Evolutionary conservation across 30 jellyfish, hydroid and myxozoan species (phyloP).

Genomic region (Aurelia coerulea): DNA sequence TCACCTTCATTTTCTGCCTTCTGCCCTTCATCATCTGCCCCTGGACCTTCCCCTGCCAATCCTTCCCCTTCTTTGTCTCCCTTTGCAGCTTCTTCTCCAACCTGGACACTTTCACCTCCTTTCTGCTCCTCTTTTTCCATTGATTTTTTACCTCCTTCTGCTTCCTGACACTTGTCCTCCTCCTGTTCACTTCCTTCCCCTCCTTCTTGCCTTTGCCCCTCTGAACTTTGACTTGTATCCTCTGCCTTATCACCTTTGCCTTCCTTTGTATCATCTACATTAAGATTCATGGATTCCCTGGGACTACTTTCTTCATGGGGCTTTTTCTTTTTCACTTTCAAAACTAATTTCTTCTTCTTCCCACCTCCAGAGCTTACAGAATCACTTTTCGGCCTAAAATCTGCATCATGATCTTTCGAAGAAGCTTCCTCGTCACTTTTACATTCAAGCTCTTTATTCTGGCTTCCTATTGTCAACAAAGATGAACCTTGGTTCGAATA

Average conservation of each 20-base stretch:
- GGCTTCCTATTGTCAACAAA: conserved; percentile 11
- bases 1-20: not conserved
- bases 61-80: not conserved
- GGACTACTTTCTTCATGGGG: not conserved
- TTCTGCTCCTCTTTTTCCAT: not conserved
- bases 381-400: conserved; percentile 36
- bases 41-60: not conserved
- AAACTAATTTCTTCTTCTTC: conserved; percentile 68
- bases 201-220: not conserved
- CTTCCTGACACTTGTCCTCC: not conserved
- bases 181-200: not conserved
- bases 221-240: not conserved
- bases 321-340: conserved; percentile 78
- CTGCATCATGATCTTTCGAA: not conserved
- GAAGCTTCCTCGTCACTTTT: not conserved
- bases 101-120: not conserved
- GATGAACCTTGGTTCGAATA: conserved; percentile 46
- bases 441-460: not conserved
- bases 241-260: conserved; percentile 7
- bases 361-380: conserved; percentile 34
- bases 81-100: not conserved
- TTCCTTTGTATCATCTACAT: not conserved
- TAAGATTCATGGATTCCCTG: conserved; percentile 6
- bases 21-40: not conserved
- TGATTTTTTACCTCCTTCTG: not conserved